Evolutionary conservation across 2,113 vertebrate genomes (phyloP).

Genomic region (Tringa solitaria): DNA sequence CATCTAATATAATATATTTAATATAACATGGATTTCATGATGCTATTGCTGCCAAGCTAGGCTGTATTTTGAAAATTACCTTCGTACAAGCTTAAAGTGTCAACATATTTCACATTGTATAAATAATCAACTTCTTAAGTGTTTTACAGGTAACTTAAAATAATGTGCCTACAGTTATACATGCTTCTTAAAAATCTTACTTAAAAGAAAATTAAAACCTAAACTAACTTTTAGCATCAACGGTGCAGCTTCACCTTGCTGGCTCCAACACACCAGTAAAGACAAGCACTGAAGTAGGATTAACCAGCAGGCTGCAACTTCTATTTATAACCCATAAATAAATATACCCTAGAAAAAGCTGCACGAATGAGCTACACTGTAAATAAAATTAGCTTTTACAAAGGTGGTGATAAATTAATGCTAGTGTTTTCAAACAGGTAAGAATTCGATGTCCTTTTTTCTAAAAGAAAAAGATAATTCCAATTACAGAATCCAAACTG

Average conservation of each 20-base stretch:
- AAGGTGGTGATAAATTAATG: background rate
- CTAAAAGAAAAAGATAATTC: background rate
- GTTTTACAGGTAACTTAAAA: background rate
- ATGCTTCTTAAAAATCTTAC: background rate
- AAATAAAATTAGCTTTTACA: conserved; percentile 59
- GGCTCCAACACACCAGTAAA: background rate
- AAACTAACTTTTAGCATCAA: background rate
- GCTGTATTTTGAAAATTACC: background rate
- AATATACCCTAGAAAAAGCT: background rate
- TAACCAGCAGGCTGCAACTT: background rate
- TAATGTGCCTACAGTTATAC: background rate
- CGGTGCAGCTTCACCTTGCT: background rate
- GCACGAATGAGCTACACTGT: background rate
- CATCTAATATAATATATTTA: background rate
- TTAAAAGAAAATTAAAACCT: too few relatives aligned
- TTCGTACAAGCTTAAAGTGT: background rate
- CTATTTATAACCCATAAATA: background rate
- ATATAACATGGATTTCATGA: background rate
- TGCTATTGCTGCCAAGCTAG: background rate
- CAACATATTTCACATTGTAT: background rate
- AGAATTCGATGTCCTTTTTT: conserved; percentile 25
- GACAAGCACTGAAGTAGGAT: background rate
- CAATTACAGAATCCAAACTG: background rate
- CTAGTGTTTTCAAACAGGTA: conserved; percentile 5
- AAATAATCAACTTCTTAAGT: background rate